These are phyloP conservation scores for Panzeria rudis DNA, from an alignment of 2,888 invertebrate genomes.

Conservation along the genomic window DNA sequence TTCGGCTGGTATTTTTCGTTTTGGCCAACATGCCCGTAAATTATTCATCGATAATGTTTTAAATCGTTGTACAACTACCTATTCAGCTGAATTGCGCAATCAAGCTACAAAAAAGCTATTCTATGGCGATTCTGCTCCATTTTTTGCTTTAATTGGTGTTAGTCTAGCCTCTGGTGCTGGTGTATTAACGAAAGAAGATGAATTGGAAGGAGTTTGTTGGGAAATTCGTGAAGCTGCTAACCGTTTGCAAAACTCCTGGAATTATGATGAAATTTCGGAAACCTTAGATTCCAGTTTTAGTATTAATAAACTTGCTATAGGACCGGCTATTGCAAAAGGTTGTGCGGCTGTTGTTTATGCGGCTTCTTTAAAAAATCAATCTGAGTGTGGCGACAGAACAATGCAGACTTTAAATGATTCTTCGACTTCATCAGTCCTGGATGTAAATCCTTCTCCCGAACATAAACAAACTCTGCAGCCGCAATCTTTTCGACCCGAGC, in stretches of 20 bases:
- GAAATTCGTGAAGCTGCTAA: constrained; percentile 87
- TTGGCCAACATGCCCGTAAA: constrained; percentile 87
- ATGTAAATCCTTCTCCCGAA: constrained; percentile 2
- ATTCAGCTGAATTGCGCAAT: constrained; percentile 87
- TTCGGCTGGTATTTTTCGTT: constrained; percentile 83
- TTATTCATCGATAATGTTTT: constrained; percentile 89
- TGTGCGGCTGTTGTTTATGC: constrained; percentile 92
- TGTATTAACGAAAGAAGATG: constrained; percentile 90
- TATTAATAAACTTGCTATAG: constrained; percentile 87
- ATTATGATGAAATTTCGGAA: constrained; percentile 79
- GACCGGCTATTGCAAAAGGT: constrained; percentile 90
- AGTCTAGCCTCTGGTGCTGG: constrained; percentile 90
- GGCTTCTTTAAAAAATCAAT: constrained; percentile 85
- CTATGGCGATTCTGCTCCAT: constrained; percentile 89
- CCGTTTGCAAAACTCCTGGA: constrained; percentile 81
- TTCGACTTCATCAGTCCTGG: background rate
- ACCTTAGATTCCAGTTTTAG: constrained; percentile 84
- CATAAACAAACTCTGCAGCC: constrained; percentile 64
- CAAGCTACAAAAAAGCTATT: constrained; percentile 87
- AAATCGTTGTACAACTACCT: constrained; percentile 87
- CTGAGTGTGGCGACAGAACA: background rate
- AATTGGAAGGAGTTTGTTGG: constrained; percentile 90
- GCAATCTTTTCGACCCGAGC: constrained; percentile 74
- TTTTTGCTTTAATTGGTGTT: constrained; percentile 89
- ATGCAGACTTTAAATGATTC: constrained; percentile 2